Base-by-base conservation (phyloP, 1,140 invertebrate species). In the Eupristina koningsbergeri region DNA sequence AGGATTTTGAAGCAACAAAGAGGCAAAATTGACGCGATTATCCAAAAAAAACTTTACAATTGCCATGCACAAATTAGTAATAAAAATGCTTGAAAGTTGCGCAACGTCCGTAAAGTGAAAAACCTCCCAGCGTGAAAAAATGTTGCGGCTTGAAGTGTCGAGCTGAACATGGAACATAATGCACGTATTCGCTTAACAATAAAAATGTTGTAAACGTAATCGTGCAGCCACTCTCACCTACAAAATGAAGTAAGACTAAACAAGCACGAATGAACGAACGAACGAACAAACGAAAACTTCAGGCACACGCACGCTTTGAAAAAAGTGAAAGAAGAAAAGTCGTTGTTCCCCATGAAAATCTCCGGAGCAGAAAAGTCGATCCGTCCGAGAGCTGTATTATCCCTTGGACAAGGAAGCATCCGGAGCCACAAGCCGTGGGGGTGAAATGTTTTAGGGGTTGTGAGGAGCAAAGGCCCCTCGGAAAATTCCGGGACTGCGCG, bases 401-500 rank as follows among this genome's bases (percentile, higher is more conserved):
- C 13, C 22, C 22, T 26, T 26, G 22, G 47, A 15, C 6, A 17
- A 50, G 9, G 47, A 50, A 9, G 47, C 47, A 50, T 15, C 7
- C 47, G 13, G 47, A 11, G 41, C 6, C 41, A 11, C 6, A 45
- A 7, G 11, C 11, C 6, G 5, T 11, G 41, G 11, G 11, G 5
- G 41, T 11, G 41, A 11, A 45, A 11, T 5, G 41, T 45, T 17
- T 45, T 45, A 17, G 7, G 19, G 19, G 53, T 5, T 26, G 53
- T 1, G 7, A 13, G 22, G 53, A 58, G 53, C 3, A 58, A 22
- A 26, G 7, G 13, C 53, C 19, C 53, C 53, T 26, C 53, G n/a
- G 76, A 47, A 79, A 19, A 83, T 83, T 83, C 64, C 61, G 47
- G 53, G 45, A 58, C 80, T 64, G 34, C 53, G 81, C 61, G 81